Percentiles rank a stretch among this genome's conserved stretches.
Conservation (phyloP, 1,140 invertebrate species). For the Formica exsecta region DNA sequence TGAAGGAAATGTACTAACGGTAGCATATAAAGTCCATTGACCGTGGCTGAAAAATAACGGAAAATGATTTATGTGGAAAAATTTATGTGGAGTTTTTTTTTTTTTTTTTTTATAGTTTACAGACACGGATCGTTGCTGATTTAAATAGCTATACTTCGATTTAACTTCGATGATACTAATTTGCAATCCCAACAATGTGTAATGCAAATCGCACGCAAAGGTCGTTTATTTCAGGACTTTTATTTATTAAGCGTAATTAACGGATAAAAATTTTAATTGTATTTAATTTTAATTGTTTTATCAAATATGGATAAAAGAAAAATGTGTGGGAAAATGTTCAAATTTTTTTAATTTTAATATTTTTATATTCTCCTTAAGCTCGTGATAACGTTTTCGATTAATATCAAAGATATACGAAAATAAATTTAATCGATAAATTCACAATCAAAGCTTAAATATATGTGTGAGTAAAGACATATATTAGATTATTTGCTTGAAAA, state of each 20-base stretch:
- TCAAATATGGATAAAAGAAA: neutral
- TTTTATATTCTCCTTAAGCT: neutral
- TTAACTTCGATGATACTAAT: constrained; percentile 20
- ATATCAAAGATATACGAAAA: neutral
- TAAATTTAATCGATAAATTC: neutral
- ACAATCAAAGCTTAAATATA: neutral
- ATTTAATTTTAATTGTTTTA: too few species aligned
- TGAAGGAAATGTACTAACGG: neutral
- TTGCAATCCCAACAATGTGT: constrained; percentile 9
- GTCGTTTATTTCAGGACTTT: neutral
- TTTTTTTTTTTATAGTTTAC: neutral
- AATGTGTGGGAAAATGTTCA: neutral
- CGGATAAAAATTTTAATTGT: too few species aligned
- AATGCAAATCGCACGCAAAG: constrained; percentile 22
- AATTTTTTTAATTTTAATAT: neutral
- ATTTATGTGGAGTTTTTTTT: neutral
- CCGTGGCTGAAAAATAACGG: neutral
- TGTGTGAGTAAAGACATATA: neutral
- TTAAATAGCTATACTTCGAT: neutral
- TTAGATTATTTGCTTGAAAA: neutral
- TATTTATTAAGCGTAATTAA: neutral
- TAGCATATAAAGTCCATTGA: neutral
- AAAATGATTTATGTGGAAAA: neutral
- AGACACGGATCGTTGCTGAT: neutral
- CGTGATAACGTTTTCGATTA: neutral